Percentiles rank a stretch among this genome's conserved stretches.
Conservation (phyloP, 2,113 vertebrate genomes). For the Eurypyga helias region DNA sequence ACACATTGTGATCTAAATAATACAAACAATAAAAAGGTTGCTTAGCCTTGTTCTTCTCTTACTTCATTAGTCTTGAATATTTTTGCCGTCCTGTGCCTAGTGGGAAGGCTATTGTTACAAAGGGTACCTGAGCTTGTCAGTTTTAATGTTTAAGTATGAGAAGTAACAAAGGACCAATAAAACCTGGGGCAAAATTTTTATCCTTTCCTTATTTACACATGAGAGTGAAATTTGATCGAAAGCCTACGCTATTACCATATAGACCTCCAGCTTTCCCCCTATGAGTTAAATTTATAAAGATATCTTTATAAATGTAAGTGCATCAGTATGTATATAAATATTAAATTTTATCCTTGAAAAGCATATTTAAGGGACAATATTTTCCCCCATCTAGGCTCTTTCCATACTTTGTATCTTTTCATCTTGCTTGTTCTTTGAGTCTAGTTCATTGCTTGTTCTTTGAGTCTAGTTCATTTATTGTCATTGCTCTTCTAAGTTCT, state of each 20-base stretch:
- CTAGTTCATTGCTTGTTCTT: neutral
- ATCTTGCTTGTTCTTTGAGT: neutral
- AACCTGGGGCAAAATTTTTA: neutral
- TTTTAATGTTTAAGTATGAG: neutral
- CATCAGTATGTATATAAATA: neutral
- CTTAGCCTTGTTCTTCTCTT: neutral
- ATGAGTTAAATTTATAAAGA: neutral
- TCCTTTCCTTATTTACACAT: neutral
- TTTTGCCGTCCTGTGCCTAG: neutral
- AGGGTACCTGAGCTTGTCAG: neutral
- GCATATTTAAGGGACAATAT: neutral
- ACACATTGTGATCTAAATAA: neutral
- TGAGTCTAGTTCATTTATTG: neutral
- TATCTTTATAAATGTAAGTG: neutral
- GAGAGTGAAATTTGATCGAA: neutral
- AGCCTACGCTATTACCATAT: neutral
- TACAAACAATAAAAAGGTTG: neutral
- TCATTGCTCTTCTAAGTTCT: neutral
- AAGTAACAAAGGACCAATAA: neutral
- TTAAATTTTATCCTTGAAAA: neutral
- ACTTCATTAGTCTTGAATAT: neutral
- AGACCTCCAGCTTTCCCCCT: neutral
- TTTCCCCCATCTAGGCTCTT: neutral
- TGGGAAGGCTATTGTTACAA: neutral
- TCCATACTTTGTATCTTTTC: neutral